Evolutionary conservation across 2,113 vertebrate species (phyloP).

Genomic region (Aptenodytes forsteri): DNA sequence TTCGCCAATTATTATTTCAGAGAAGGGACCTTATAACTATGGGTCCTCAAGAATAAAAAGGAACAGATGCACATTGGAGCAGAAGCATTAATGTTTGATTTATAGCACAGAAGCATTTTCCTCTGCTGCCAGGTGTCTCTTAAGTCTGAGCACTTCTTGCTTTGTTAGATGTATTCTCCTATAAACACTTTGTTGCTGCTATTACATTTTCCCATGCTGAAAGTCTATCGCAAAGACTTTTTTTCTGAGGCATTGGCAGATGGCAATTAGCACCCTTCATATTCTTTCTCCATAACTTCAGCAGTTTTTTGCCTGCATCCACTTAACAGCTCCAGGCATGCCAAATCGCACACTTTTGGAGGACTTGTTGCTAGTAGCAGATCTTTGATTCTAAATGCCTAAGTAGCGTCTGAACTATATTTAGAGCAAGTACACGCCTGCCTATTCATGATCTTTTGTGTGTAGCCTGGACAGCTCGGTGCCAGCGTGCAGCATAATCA

Average conservation of each 20-base stretch:
- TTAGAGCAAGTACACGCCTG: constrained; percentile 70
- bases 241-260: constrained; percentile 61
- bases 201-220: constrained; percentile 58
- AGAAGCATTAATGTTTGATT: constrained; percentile 24
- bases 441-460: constrained; percentile 65
- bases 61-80: constrained; percentile 17
- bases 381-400: constrained; percentile 70
- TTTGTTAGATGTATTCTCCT: constrained; percentile 50
- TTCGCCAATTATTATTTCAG: background rate
- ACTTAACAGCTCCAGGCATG: constrained; percentile 72
- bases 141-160: constrained; percentile 14
- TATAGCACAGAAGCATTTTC: constrained; percentile 16
- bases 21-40: background rate
- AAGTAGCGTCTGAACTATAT: constrained; percentile 62
- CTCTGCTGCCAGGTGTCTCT: constrained; percentile 47
- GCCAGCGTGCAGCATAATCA: constrained; percentile 37
- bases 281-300: constrained; percentile 63
- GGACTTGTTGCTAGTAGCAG: constrained; percentile 74
- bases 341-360: constrained; percentile 66
- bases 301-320: constrained; percentile 69
- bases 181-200: constrained; percentile 53
- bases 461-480: constrained; percentile 46
- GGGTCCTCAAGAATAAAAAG: background rate
- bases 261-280: constrained; percentile 71
- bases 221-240: constrained; percentile 62